Conservation (phyloP, 2,113 vertebrate genomes). For the Grantiella picta region DNA sequence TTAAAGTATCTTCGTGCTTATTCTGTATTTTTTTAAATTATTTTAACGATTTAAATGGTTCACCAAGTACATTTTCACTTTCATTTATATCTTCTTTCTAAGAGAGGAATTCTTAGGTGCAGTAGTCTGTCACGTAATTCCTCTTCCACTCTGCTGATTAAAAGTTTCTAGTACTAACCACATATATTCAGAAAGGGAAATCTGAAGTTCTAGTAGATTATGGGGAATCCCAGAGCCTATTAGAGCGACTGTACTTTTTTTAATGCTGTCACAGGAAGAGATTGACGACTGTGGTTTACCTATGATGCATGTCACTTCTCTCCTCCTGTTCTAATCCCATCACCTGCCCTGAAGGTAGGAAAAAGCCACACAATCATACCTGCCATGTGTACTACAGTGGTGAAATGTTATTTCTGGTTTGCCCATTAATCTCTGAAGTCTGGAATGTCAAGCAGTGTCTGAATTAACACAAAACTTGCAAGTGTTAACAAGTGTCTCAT, state of each 20-base stretch:
- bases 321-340: conserved; percentile 24
- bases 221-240: conserved; percentile 34
- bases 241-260: not conserved
- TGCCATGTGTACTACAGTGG: not conserved
- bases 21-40: not conserved
- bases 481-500: not conserved
- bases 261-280: conserved; percentile 24
- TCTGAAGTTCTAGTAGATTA: not conserved
- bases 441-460: not conserved
- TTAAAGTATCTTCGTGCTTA: not conserved
- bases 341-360: conserved; percentile 11
- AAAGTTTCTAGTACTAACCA: conserved; percentile 45
- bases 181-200: conserved; percentile 16
- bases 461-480: not conserved
- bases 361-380: not conserved
- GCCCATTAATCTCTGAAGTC: not conserved
- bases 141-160: conserved; percentile 5
- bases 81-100: not conserved
- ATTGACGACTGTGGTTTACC: conserved; percentile 20
- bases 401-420: not conserved
- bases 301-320: conserved; percentile 17
- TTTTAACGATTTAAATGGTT: not conserved
- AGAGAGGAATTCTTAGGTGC: not conserved
- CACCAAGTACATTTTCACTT: not conserved
- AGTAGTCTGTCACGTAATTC: not conserved